Conservation (phyloP, 2,113 vertebrate genomes). For the Coptodon rendalli region DNA sequence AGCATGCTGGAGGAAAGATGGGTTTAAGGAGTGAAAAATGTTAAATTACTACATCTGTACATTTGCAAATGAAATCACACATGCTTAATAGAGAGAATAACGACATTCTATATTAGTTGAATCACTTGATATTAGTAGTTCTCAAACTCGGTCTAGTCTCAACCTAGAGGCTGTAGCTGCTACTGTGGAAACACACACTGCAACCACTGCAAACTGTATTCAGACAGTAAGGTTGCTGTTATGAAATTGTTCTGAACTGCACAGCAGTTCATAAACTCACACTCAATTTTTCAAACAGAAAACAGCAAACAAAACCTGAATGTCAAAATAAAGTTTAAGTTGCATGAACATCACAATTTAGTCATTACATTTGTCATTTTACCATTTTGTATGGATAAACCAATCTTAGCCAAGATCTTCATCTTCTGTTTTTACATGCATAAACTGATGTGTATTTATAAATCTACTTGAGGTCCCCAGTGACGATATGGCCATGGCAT, state of each 20-base stretch:
- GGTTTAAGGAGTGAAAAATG: background rate
- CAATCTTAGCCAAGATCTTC: background rate
- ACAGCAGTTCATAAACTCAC: background rate
- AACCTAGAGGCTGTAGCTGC: background rate
- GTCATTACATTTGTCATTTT: background rate
- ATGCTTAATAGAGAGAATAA: background rate
- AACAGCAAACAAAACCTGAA: background rate
- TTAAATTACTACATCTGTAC: background rate
- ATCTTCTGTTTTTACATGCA: accelerated
- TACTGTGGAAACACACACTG: background rate
- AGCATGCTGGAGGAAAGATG: conserved; percentile 25
- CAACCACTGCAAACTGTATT: background rate
- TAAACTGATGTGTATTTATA: background rate
- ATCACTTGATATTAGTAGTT: background rate
- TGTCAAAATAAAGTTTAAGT: background rate
- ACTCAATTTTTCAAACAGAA: background rate
- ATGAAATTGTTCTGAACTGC: background rate
- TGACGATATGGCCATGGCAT: background rate
- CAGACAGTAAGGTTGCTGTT: background rate
- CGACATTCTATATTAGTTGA: background rate
- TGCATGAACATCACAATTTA: background rate
- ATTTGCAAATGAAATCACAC: background rate
- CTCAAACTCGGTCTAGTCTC: background rate
- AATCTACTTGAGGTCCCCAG: background rate
- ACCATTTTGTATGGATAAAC: background rate